Percentiles rank a stretch among this genome's conserved stretches.
phyloP scores from a whole-genome alignment of 2,888 invertebrate genomes.

The Arenicola marina region DNA sequence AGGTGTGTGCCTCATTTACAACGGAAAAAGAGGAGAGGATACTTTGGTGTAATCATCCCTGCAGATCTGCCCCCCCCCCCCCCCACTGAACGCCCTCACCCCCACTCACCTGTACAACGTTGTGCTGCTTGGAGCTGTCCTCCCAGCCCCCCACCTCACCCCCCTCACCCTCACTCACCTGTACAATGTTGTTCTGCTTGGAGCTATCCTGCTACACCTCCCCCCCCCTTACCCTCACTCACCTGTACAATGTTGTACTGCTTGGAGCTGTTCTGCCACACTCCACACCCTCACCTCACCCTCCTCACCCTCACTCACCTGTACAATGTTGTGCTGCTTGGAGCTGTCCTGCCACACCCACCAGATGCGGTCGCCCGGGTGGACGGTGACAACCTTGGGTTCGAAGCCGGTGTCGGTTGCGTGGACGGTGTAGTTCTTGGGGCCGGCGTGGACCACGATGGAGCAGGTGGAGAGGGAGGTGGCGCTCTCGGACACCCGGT shows the following conservation, averaged over 20 bases:
- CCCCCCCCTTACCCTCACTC: no score
- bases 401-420: constrained; percentile 60
- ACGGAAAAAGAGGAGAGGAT: no score
- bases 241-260: constrained; percentile 61
- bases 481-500: constrained; percentile 45
- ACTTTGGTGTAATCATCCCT: no score
- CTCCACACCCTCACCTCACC: no score
- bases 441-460: constrained; percentile 54
- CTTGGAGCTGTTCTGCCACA: constrained; percentile 59
- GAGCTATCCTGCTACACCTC: no score
- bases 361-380: constrained; percentile 60
- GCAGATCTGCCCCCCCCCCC: no score
- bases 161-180: no score
- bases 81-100: no score
- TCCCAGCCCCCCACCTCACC: no score
- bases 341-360: constrained; percentile 61
- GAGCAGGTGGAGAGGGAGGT: constrained; percentile 48
- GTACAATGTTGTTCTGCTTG: no score
- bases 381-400: constrained; percentile 57
- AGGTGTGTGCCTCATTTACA: no score
- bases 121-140: constrained; percentile 56
- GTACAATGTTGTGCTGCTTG: constrained; percentile 58
- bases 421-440: constrained; percentile 60
- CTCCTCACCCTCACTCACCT: no score
- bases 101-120: constrained; percentile 59